These are phyloP conservation scores for Abrostola tripartita DNA, from an alignment of 2,888 invertebrate species.

Conservation along the genomic window DNA sequence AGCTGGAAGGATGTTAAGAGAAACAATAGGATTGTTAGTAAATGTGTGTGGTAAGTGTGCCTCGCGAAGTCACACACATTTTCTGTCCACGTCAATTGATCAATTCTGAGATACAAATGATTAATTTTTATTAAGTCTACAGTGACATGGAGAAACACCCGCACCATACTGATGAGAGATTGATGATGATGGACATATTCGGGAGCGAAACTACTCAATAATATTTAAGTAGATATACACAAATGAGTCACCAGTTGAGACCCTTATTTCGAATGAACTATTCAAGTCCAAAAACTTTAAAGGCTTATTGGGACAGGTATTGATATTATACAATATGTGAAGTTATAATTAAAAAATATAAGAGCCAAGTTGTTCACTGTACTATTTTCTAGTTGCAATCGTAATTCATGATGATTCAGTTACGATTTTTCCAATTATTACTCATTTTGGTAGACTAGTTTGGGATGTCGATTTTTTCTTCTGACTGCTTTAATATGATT, in stretches of 20 bases:
- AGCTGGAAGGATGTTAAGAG: constrained; percentile 15
- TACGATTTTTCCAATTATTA: too few relatives aligned
- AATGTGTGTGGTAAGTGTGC: constrained; percentile 4
- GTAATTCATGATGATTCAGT: too few relatives aligned
- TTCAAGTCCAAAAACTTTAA: too few relatives aligned
- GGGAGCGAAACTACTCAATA: background rate
- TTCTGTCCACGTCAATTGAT: background rate
- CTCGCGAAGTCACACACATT: background rate
- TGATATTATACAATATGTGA: too few relatives aligned
- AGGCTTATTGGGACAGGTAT: too few relatives aligned
- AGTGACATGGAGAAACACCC: background rate
- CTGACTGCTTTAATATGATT: too few relatives aligned
- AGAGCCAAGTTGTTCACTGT: too few relatives aligned
- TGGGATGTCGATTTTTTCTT: too few relatives aligned
- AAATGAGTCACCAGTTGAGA: background rate
- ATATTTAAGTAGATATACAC: background rate
- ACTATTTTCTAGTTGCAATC: too few relatives aligned
- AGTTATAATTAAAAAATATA: too few relatives aligned
- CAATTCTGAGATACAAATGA: constrained; percentile 2
- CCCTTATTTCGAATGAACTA: too few relatives aligned
- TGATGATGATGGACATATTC: constrained; percentile 4
- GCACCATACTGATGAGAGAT: background rate
- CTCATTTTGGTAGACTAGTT: too few relatives aligned
- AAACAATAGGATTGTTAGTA: constrained; percentile 27
- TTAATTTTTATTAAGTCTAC: constrained; percentile 5